These are phyloP conservation scores for Leptarthrus brevirostris DNA, from an alignment of 2,888 invertebrate species.

Conservation along the genomic window DNA sequence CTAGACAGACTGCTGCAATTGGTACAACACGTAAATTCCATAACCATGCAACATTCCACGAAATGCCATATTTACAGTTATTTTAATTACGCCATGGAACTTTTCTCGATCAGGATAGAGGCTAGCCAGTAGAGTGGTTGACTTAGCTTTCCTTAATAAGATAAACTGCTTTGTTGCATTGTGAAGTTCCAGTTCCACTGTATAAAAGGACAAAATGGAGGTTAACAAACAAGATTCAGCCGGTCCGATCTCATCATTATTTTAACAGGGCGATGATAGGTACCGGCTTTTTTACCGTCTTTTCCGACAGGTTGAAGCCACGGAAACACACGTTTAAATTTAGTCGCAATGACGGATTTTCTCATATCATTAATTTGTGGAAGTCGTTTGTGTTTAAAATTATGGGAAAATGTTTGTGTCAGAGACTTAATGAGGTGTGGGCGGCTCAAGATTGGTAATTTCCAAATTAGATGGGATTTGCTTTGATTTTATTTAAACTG, in stretches of 20 bases:
- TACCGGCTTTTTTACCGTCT: background rate
- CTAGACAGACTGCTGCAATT: conserved; percentile 20
- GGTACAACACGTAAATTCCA: background rate
- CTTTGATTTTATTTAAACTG: background rate
- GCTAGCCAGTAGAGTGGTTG: no score
- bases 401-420: background rate
- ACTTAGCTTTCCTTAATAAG: no score
- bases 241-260: background rate
- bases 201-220: background rate
- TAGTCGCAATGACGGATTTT: background rate
- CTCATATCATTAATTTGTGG: background rate
- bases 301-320: background rate
- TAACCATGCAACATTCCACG: conserved; percentile 8
- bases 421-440: conserved; percentile 1
- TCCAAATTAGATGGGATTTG: conserved; percentile 7
- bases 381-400: background rate
- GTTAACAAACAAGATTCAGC: background rate
- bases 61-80: conserved; percentile 29
- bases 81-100: conserved; percentile 23
- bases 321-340: conserved; percentile 5
- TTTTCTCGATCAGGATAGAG: conserved; percentile 25
- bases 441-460: background rate
- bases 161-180: no score
- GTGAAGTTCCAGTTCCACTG: background rate
- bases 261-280: background rate